These are phyloP conservation scores for Notolepis coatsorum DNA, from an alignment of 2,797 vertebrate species.

Conservation along the genomic window DNA sequence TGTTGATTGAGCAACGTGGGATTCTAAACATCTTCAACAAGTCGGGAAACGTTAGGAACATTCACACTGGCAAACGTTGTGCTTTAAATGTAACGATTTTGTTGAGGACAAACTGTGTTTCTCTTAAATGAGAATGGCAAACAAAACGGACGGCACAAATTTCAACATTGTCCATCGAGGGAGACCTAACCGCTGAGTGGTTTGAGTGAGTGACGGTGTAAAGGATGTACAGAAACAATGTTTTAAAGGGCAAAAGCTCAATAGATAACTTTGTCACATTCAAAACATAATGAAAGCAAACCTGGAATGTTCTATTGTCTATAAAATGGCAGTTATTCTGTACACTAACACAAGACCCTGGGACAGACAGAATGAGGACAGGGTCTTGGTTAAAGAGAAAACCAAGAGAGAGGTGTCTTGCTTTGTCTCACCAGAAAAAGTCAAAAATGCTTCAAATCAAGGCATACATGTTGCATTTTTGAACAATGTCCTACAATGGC, in stretches of 20 bases:
- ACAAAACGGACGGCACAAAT: conserved; percentile 32
- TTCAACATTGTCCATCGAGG: conserved; percentile 43
- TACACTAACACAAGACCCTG: conserved; percentile 59
- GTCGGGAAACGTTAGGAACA: conserved; percentile 33
- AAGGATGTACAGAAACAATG: conserved; percentile 40
- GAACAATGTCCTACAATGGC: conserved; percentile 43
- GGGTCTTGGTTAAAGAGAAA: conserved; percentile 38
- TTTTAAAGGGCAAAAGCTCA: conserved; percentile 73
- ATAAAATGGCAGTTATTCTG: conserved; percentile 80
- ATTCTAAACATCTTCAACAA: conserved; percentile 48
- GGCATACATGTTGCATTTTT: conserved; percentile 58
- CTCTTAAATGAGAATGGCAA: conserved; percentile 39
- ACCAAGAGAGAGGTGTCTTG: conserved; percentile 44
- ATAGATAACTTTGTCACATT: conserved; percentile 45
- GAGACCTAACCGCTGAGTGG: conserved; percentile 31
- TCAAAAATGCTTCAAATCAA: conserved; percentile 70
- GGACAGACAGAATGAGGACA: conserved; percentile 43
- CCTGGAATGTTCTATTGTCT: conserved; percentile 78
- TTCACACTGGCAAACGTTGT: conserved; percentile 56
- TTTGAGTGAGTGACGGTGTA: conserved; percentile 20
- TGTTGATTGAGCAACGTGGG: conserved; percentile 34
- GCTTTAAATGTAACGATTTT: conserved; percentile 55
- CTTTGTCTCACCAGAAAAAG: conserved; percentile 36
- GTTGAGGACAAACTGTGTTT: conserved; percentile 28
- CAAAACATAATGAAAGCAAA: conserved; percentile 65